phyloP scores from a whole-genome alignment of 37 sponge, comb jelly and placozoan genomes.

The Spongia lamella region DNA sequence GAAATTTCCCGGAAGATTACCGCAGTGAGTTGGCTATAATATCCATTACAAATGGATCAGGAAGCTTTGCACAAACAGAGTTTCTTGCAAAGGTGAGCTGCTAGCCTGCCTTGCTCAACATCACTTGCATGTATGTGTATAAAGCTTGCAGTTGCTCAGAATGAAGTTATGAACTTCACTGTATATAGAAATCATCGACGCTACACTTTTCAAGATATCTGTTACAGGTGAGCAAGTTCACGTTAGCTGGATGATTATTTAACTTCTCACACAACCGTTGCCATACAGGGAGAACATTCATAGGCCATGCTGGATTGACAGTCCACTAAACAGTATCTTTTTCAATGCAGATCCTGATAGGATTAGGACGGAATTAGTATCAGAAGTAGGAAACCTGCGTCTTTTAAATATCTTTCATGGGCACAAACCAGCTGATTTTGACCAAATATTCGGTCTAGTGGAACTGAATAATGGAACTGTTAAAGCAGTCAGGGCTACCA shows the following conservation, averaged over 20 bases:
- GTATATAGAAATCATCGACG: not conserved
- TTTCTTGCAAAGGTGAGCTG: not conserved
- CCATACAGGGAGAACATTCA: too few relatives aligned
- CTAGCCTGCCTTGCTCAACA: not conserved
- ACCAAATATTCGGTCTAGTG: not conserved
- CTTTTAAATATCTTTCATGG: not conserved
- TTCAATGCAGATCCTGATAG: too few relatives aligned
- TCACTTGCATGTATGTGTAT: not conserved
- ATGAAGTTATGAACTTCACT: not conserved
- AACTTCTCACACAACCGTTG: too few relatives aligned
- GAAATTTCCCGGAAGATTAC: not conserved
- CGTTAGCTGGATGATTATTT: not conserved
- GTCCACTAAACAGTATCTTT: not conserved
- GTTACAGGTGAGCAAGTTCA: constrained; percentile 14
- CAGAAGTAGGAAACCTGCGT: not conserved
- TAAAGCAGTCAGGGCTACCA: not conserved
- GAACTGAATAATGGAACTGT: not conserved
- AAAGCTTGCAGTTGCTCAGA: not conserved
- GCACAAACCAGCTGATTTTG: not conserved
- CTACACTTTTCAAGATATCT: constrained; percentile 15
- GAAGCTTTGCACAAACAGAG: not conserved
- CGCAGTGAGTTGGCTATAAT: not conserved
- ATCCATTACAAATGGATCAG: not conserved
- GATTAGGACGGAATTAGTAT: too few relatives aligned
- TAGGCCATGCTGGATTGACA: not conserved